Percentiles rank a stretch among this genome's conserved stretches.
phyloP scores from a whole-genome alignment of 1,140 invertebrate genomes.

The Temnothorax nylanderi region DNA sequence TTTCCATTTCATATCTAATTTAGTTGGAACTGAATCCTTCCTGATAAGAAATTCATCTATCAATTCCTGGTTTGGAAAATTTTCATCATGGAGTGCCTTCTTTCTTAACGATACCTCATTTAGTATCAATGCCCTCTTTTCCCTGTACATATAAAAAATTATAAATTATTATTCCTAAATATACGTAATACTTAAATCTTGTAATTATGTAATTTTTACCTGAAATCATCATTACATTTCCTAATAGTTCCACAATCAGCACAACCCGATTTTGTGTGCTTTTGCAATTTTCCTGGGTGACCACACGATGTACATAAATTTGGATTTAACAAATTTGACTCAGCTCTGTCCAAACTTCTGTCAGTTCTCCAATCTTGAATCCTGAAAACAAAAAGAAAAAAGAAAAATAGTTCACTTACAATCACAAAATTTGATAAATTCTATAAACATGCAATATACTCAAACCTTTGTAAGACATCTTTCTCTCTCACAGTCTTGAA shows the following conservation, averaged over 20 bases:
- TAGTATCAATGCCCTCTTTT: slow-evolving; percentile 87
- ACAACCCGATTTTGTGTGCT: slow-evolving; percentile 89
- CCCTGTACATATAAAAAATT: slow-evolving; percentile 83
- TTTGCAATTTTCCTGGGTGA: slow-evolving; percentile 87
- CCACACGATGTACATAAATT: slow-evolving; percentile 90
- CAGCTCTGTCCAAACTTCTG: slow-evolving; percentile 85
- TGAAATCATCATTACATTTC: slow-evolving; percentile 88
- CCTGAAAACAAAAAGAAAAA: slow-evolving; percentile 76
- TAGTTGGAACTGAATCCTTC: slow-evolving; percentile 83
- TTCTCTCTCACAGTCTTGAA: slow-evolving; percentile 88
- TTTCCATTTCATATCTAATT: slow-evolving; percentile 87
- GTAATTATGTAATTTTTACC: slow-evolving; percentile 79
- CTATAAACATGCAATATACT: not conserved
- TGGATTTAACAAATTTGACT: slow-evolving; percentile 86
- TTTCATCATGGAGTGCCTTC: slow-evolving; percentile 88
- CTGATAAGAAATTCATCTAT: slow-evolving; percentile 91
- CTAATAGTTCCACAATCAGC: slow-evolving; percentile 86
- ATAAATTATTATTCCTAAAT: slow-evolving; percentile 14
- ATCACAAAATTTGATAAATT: not conserved
- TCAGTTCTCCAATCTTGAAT: slow-evolving; percentile 88
- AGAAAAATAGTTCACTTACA: not conserved
- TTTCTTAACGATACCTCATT: slow-evolving; percentile 90
- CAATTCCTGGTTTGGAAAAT: slow-evolving; percentile 90
- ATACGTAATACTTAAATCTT: not conserved
- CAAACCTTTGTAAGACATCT: slow-evolving; percentile 87